Percentiles rank a stretch among this genome's conserved stretches.
These are phyloP conservation scores for Drosophila lacertosa DNA, from an alignment of 1,140 invertebrate genomes.

Conservation along the genomic window DNA sequence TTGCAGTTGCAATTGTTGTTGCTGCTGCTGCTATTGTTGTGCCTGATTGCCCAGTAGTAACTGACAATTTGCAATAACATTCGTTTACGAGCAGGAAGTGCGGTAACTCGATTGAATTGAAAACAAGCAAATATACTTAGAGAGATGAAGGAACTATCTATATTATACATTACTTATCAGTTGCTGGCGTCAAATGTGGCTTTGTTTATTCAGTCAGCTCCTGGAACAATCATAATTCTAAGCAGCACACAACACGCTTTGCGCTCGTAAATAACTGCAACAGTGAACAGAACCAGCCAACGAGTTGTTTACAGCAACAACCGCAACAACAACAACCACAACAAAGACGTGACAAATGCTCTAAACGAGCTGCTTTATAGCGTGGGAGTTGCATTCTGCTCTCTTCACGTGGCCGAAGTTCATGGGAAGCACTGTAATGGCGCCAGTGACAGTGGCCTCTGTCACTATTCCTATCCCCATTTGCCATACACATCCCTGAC, in stretches of 20 bases:
- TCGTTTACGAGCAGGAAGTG: constrained; percentile 34
- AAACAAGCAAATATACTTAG: background rate
- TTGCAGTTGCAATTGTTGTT: constrained; percentile 31
- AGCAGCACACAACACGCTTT: constrained; percentile 57
- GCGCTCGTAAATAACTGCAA: constrained; percentile 61
- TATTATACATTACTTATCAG: constrained; percentile 7
- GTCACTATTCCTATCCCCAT: background rate
- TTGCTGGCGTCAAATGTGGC: constrained; percentile 3
- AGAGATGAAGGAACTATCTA: background rate
- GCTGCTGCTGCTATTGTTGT: constrained; percentile 39
- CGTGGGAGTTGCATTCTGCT: constrained; percentile 69
- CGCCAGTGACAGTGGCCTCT: constrained; percentile 46
- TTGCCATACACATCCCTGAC: constrained; percentile 1
- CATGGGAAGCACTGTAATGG: constrained; percentile 62
- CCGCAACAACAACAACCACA: constrained; percentile 19
- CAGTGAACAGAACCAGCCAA: constrained; percentile 5
- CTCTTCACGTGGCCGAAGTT: constrained; percentile 36
- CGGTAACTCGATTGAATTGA: constrained; percentile 27
- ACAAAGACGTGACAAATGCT: constrained; percentile 79
- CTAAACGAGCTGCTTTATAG: constrained; percentile 73
- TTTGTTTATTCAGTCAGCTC: constrained; percentile 12
- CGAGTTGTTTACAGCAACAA: constrained; percentile 12
- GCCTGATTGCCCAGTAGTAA: constrained; percentile 75
- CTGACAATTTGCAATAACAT: constrained; percentile 70
- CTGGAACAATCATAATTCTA: constrained; percentile 56